Conservation (phyloP, 1,140 invertebrate species). For the Diabrotica undecimpunctata region DNA sequence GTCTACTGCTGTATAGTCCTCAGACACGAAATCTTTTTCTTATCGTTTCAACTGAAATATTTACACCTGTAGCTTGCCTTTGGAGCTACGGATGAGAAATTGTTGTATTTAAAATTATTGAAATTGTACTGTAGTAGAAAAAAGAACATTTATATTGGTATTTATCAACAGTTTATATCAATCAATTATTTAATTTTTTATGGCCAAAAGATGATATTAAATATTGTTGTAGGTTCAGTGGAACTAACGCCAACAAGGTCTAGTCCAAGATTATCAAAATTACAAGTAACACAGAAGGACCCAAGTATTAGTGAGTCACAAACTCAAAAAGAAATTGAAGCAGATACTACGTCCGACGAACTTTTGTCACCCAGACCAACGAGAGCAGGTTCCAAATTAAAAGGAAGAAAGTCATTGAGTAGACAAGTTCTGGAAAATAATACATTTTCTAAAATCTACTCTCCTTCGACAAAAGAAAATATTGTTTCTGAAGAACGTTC, state of each 20-base stretch:
- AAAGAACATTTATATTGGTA: too few species aligned
- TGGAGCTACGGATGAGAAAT: too few species aligned
- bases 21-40: too few species aligned
- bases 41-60: too few species aligned
- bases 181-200: slow-evolving; percentile 14
- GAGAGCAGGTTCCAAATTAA: slow-evolving; percentile 14
- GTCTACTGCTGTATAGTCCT: too few species aligned
- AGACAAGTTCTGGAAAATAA: slow-evolving; percentile 39
- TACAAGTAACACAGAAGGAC: too few species aligned
- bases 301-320: not conserved
- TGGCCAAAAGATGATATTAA: too few species aligned
- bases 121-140: too few species aligned
- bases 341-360: not conserved
- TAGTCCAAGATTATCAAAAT: slow-evolving; percentile 25
- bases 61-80: too few species aligned
- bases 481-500: not conserved
- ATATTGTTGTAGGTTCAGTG: slow-evolving; percentile 20
- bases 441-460: slow-evolving; percentile 24
- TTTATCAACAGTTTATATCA: slow-evolving; percentile 7
- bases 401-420: slow-evolving; percentile 31
- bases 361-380: not conserved
- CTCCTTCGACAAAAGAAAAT: slow-evolving; percentile 12
- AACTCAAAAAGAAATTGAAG: not conserved
- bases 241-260: slow-evolving; percentile 19
- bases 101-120: too few species aligned